Evolutionary conservation across 2,113 vertebrate genomes (phyloP).

Genomic region (Atherinomorus stipes): DNA sequence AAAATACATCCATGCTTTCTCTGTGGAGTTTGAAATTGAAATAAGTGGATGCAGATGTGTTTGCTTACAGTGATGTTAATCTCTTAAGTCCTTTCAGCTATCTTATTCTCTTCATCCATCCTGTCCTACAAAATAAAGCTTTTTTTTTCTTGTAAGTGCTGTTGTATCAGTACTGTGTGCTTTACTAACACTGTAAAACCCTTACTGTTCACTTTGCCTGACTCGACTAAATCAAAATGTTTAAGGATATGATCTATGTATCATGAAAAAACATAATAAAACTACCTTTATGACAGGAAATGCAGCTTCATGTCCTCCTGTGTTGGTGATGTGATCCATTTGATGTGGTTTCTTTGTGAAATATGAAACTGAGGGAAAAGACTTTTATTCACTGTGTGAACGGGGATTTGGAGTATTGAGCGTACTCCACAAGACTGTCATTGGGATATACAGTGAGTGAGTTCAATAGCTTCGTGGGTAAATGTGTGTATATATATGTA

Average conservation of each 20-base stretch:
- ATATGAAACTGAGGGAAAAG: no score
- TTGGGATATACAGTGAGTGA: not conserved
- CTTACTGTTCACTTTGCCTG: slow-evolving; percentile 14
- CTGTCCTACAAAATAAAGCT: slow-evolving; percentile 31
- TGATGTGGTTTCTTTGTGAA: not conserved
- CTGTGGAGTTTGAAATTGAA: slow-evolving; percentile 22
- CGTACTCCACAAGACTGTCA: not conserved
- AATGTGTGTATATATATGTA: no score
- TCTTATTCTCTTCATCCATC: slow-evolving; percentile 14
- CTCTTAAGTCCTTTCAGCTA: slow-evolving; percentile 14
- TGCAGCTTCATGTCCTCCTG: not conserved
- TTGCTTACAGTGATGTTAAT: slow-evolving; percentile 47
- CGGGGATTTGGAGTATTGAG: not conserved
- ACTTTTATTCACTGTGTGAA: not conserved
- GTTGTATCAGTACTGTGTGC: slow-evolving; percentile 30
- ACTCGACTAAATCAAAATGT: slow-evolving; percentile 14
- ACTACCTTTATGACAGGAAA: not conserved
- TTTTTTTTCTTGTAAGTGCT: slow-evolving; percentile 25
- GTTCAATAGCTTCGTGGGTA: no score
- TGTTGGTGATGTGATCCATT: not conserved
- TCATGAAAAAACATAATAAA: slow-evolving; percentile 30
- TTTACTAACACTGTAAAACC: slow-evolving; percentile 33
- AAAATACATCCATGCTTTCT: slow-evolving; percentile 27
- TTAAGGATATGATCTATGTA: slow-evolving; percentile 28
- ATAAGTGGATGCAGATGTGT: slow-evolving; percentile 15